Conservation (phyloP, 2,888 invertebrate species). For the Argyresthia albistria region DNA sequence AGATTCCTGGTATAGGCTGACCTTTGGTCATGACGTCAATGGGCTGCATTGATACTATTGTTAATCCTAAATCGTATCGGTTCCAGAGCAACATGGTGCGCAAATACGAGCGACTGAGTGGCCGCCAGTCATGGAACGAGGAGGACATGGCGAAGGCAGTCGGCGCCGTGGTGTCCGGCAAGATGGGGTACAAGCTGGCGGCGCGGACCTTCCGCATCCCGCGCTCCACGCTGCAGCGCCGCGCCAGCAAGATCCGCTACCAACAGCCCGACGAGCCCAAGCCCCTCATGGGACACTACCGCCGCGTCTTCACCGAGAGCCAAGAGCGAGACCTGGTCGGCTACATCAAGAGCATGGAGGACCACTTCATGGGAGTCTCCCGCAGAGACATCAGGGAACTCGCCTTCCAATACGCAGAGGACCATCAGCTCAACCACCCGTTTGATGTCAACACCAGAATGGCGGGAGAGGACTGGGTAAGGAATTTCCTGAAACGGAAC, state of each 20-base stretch:
- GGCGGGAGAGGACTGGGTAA: conserved; percentile 67
- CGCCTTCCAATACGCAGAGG: conserved; percentile 66
- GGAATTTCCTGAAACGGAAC: conserved; percentile 62
- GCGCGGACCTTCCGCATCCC: conserved; percentile 64
- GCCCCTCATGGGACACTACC: conserved; percentile 61
- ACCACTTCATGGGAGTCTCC: conserved; percentile 62
- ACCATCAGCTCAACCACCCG: conserved; percentile 53
- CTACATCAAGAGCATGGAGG: conserved; percentile 65
- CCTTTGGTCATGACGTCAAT: too few relatives aligned
- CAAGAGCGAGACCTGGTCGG: conserved; percentile 63
- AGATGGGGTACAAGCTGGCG: conserved; percentile 66
- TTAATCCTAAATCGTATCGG: too few relatives aligned
- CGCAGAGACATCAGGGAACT: conserved; percentile 58
- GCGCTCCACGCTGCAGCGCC: conserved; percentile 58
- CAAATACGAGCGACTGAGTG: conserved; percentile 67
- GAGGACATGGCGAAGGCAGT: conserved; percentile 66
- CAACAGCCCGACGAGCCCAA: conserved; percentile 45
- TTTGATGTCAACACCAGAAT: conserved; percentile 60
- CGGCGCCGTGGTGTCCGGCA: conserved; percentile 62
- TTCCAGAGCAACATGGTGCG: conserved; percentile 63
- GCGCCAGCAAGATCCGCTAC: conserved; percentile 62
- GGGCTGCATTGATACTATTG: too few relatives aligned
- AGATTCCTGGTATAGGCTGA: too few relatives aligned
- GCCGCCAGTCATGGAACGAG: conserved; percentile 65
- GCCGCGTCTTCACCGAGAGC: conserved; percentile 60